A percentile compares a stretch with the other conserved stretches of the same genome.
These are phyloP conservation scores for Australoheros facetus DNA, from an alignment of 2,797 vertebrate species.

Conservation along the genomic window DNA sequence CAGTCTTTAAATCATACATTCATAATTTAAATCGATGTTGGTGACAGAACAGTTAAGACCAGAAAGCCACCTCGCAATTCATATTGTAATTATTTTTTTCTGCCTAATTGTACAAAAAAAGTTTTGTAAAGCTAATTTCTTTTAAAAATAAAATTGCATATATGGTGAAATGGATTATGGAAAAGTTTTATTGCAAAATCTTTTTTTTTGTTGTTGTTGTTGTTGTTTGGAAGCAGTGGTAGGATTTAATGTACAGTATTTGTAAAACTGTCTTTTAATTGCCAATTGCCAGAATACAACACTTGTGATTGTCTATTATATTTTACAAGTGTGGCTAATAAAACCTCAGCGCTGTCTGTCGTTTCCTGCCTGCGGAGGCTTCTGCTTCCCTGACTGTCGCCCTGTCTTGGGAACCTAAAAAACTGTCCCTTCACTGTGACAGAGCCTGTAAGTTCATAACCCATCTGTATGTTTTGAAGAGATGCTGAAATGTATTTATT, in stretches of 20 bases:
- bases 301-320: background rate
- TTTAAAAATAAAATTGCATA: too few relatives aligned
- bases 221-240: background rate
- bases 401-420: background rate
- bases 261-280: background rate
- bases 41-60: background rate
- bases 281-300: background rate
- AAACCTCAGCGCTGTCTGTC: background rate
- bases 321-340: conserved; percentile 3
- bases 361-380: background rate
- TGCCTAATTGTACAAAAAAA: background rate
- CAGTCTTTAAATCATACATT: too few relatives aligned
- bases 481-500: background rate
- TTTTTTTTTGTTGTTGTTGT: background rate
- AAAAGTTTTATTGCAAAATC: background rate
- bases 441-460: background rate
- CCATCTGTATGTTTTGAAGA: conserved; percentile 14
- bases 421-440: background rate
- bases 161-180: background rate
- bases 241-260: background rate
- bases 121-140: background rate
- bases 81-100: background rate
- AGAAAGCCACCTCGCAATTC: background rate
- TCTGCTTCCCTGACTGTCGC: background rate
- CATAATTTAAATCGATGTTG: too few relatives aligned